A percentile compares a stretch with the other conserved stretches of the same genome.
phyloP scores from a whole-genome alignment of 2,888 invertebrate species.

The Ceratothoa steindachneri region DNA sequence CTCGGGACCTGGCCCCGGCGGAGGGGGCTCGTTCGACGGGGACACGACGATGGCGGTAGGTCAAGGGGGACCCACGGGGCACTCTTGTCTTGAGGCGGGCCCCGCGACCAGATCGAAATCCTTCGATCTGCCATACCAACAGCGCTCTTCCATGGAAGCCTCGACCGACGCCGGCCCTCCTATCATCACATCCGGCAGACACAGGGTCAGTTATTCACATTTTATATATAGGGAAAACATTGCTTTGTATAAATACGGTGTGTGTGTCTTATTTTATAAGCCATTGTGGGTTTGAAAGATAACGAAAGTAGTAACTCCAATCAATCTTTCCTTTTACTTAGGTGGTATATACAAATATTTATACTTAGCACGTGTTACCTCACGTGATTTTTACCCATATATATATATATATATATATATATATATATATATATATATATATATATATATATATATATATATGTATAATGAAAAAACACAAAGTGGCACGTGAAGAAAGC shows the following conservation, averaged over 20 bases:
- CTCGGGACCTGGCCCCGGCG: constrained; percentile 43
- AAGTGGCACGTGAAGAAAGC: too few relatives aligned
- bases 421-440: too few relatives aligned
- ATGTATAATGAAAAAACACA: too few relatives aligned
- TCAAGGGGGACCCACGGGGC: constrained; percentile 11
- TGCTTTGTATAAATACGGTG: too few relatives aligned
- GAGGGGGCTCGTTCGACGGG: constrained; percentile 29
- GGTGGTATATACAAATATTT: too few relatives aligned
- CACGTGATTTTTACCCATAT: too few relatives aligned
- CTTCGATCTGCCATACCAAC: constrained; percentile 39
- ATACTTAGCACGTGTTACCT: too few relatives aligned
- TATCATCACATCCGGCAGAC: constrained; percentile 28
- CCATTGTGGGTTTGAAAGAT: constrained; percentile 15
- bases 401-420: too few relatives aligned
- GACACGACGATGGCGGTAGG: constrained; percentile 16
- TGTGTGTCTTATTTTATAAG: constrained; percentile 14
- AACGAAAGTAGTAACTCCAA: too few relatives aligned
- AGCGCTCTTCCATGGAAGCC: constrained; percentile 37
- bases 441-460: too few relatives aligned
- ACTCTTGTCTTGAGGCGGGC: not conserved
- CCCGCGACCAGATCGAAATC: constrained; percentile 27
- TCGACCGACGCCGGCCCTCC: constrained; percentile 34
- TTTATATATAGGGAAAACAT: not conserved
- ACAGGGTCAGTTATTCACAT: constrained; percentile 27
- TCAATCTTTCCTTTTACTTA: too few relatives aligned